Evolutionary conservation across 2,888 invertebrate species (phyloP).

Genomic region (Nasonovia ribisnigri): DNA sequence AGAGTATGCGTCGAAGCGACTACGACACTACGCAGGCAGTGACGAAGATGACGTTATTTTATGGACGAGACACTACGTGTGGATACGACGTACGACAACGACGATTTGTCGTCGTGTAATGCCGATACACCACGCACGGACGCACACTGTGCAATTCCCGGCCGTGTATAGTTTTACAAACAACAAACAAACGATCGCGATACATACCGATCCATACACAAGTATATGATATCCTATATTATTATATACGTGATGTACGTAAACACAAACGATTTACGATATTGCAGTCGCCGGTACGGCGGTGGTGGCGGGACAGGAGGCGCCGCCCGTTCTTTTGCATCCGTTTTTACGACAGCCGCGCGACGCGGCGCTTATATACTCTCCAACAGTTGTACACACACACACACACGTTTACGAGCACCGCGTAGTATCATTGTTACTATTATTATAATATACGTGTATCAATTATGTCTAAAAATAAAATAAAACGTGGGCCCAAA

Average conservation of each 20-base stretch:
- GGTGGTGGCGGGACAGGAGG: neutral
- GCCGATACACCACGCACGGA: neutral
- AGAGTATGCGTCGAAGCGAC: neutral
- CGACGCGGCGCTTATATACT: slow-evolving; percentile 6
- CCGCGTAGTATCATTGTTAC: neutral
- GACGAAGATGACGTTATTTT: neutral
- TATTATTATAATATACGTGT: slow-evolving; percentile 2
- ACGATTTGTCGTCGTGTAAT: neutral
- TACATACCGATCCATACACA: neutral
- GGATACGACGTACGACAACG: neutral
- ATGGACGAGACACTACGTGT: neutral
- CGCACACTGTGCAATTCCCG: neutral
- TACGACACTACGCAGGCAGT: neutral
- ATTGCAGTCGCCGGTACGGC: neutral
- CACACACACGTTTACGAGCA: neutral
- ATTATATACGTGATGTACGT: neutral
- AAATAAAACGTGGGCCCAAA: slow-evolving; percentile 52
- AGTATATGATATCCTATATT: neutral
- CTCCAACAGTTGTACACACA: neutral
- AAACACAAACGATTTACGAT: slow-evolving; percentile 25
- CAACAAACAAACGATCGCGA: slow-evolving; percentile 1
- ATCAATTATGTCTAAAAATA: slow-evolving; percentile 51
- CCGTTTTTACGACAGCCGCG: slow-evolving; percentile 21
- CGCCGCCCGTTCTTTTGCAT: slow-evolving; percentile 12
- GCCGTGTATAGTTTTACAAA: neutral